Base-by-base conservation (phyloP, 2,888 invertebrate species). In the Spilarctia lutea region DNA sequence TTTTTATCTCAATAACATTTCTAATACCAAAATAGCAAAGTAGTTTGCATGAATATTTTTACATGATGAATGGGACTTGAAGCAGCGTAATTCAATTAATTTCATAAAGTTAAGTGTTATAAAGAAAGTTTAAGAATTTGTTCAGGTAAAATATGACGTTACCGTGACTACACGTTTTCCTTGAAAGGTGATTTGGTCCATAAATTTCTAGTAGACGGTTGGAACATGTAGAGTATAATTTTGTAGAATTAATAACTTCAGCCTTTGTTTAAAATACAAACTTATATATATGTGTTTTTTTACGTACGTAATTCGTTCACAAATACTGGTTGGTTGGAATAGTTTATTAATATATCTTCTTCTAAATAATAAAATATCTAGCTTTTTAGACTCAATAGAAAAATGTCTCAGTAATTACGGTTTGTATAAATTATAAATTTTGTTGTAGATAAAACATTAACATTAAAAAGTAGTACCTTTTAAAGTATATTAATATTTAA, bases 111-210 rank as follows among this genome's bases (percentile, higher is more conserved):
- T 45, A 16, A 45, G 45, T 33, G 30, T 45, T 68, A 48, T 52
- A 33, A 68, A 68, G 30, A 30, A 33, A 52, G 0, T 33, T 68
- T 52, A 68, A 52, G 68, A 68, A 52, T 35, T 68, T 2, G 52
- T 52, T 48, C 33, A n/a, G 33, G 68, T 68, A 24, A 52, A 68
- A 68, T 24, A 52, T 67, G 67, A 27, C 18, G 42, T 10, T 30
- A 67, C 42, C 42, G 20, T 67, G 67, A 67, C 67, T 67, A 45
- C 45, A 48, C n/a, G 45, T 20, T 68, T 52, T 68, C 30, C 20
- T 45, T 11, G 48, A 52, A 68, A 48, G 20, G 48, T 24, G 33
- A n/a, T 20, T 52, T 30, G 18, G 52, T 52, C 18, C 30, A 33
- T 33, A 35, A 30, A 52, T 33, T 52, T 30, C 11, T 68, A 24